Evolutionary conservation across 2,888 invertebrate genomes (phyloP), one percentile per base, ranked within the genome.

Genomic region (Chymomyza procnemis): DNA sequence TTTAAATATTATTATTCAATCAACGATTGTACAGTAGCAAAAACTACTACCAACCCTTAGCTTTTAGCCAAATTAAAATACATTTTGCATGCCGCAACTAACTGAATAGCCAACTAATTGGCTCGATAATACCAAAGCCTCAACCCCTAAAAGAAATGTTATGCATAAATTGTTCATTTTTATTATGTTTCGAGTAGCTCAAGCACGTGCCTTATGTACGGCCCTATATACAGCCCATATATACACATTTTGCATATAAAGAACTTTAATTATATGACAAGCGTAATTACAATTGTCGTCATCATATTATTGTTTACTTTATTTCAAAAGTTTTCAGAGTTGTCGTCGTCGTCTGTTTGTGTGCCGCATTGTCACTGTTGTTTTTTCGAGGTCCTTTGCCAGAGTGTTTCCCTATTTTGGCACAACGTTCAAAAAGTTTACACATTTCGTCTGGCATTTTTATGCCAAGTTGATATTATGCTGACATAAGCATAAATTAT

Each of bases 231-330:
- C n/a, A n/a, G n/a, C n/a, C n/a, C n/a, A n/a, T n/a, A n/a, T 34
- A 3, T 41, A 26, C 12, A 12, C 12, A 41, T 34, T 8, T 9
- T 64, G 69, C 16, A 56, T 56, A 30, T 30, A 18, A 54, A 5
- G 8, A 21, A 21, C 21, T 54, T 21, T 21, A 54, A 54, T 54
- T 56, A 56, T 26, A 14, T 14, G n/a, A 65, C 78, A 75, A n/a
- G 21, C 67, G 71, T 80, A 81, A 81, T 80, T 69, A 69, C 77
- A 80, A 80, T 82, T 77, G 75, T 60, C 72, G 59, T n/a, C n/a
- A n/a, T n/a, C 80, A 73, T 74, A 82, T 75, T 67, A 80, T 77
- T 74, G 79, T 76, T 76, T 71, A 78, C 76, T 80, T 80, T 82
- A 80, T 82, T 71, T 61, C 59, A 21, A 73, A 81, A 81, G 75